A percentile compares a stretch with the other conserved stretches of the same genome.
Conservation (phyloP, 2,888 invertebrate genomes). For the Orthosia cruda region DNA sequence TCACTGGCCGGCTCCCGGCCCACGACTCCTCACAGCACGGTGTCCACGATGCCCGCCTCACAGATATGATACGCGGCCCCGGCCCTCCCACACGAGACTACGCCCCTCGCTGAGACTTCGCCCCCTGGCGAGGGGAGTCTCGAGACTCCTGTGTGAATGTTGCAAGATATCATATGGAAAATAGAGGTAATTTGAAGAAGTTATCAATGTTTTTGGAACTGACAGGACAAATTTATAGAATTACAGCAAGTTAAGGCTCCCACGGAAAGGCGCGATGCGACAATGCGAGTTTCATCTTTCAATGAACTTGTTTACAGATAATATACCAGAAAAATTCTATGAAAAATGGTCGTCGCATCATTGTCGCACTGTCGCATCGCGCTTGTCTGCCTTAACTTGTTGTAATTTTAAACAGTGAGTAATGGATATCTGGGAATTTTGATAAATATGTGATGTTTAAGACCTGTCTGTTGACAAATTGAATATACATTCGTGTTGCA, state of each 20-base stretch:
- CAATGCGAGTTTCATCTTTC: too few species aligned
- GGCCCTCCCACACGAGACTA: slow-evolving; percentile 53
- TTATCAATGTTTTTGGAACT: neutral
- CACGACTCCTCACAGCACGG: slow-evolving; percentile 97
- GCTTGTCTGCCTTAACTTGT: neutral
- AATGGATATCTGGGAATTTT: neutral
- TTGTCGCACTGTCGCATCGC: too few species aligned
- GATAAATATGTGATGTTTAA: neutral
- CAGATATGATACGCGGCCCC: slow-evolving; percentile 87
- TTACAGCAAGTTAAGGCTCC: neutral
- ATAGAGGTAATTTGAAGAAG: neutral
- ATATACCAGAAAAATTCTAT: too few species aligned
- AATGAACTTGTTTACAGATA: too few species aligned
- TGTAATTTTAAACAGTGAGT: neutral
- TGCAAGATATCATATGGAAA: neutral
- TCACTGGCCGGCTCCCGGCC: slow-evolving; percentile 97
- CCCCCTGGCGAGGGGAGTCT: slow-evolving; percentile 59
- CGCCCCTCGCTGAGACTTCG: slow-evolving; percentile 58
- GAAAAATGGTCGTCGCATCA: too few species aligned
- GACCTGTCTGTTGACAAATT: neutral
- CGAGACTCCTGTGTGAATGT: slow-evolving; percentile 77
- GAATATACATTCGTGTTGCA: neutral
- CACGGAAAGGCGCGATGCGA: neutral
- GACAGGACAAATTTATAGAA: neutral
- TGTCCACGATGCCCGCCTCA: slow-evolving; percentile 96